These are phyloP conservation scores for Cyprinodon tularosa DNA, from an alignment of 2,113 vertebrate genomes.

Conservation along the genomic window DNA sequence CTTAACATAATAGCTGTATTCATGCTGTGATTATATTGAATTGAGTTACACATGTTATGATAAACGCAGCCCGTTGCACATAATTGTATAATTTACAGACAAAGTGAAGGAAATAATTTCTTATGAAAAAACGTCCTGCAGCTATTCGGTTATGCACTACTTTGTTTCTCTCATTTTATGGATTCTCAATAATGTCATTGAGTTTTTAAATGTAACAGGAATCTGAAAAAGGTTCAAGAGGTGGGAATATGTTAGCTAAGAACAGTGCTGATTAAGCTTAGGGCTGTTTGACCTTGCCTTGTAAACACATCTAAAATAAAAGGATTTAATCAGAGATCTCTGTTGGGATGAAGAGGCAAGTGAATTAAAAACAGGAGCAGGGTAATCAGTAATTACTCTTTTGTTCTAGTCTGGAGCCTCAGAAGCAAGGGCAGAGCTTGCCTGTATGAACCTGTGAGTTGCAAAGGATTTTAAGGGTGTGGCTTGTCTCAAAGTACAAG, in stretches of 20 bases:
- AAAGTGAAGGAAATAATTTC: no score
- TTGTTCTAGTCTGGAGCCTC: constrained; percentile 52
- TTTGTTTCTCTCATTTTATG: not conserved
- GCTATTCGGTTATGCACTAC: not conserved
- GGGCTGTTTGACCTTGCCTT: constrained; percentile 47
- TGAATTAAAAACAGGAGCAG: constrained; percentile 45
- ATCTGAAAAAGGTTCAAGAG: not conserved
- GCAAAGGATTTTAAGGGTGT: constrained; percentile 57
- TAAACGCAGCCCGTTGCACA: no score
- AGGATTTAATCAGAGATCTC: constrained; percentile 55
- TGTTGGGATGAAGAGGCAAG: constrained; percentile 41
- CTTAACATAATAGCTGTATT: no score
- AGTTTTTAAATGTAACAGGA: not conserved
- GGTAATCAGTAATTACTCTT: constrained; percentile 38
- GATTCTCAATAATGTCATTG: not conserved
- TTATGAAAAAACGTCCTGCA: no score
- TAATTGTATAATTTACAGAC: no score
- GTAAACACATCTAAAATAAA: constrained; percentile 61
- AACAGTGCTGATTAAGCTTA: not conserved
- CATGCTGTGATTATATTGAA: no score
- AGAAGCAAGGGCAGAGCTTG: constrained; percentile 40
- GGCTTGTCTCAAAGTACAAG: constrained; percentile 40
- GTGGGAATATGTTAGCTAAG: not conserved
- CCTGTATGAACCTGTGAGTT: constrained; percentile 61
- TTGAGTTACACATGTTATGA: no score